Percentiles rank a stretch among this genome's conserved stretches.
phyloP scores from a whole-genome alignment of 2,113 vertebrate species.

The Pituophis catenifer region DNA sequence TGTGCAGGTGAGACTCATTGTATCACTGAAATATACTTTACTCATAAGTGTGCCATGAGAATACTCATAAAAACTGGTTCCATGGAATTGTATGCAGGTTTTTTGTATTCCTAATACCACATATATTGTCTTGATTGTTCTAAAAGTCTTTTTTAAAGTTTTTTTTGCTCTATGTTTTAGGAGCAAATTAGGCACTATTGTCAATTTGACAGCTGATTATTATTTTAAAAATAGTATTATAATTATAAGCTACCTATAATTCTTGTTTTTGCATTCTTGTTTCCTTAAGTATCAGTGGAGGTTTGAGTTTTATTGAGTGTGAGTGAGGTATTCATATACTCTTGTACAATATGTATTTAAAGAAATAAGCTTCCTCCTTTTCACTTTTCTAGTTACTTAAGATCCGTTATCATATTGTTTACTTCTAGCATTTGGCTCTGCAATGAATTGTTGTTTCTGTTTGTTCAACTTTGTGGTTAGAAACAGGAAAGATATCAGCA shows the following conservation, averaged over 20 bases:
- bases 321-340: too few species aligned
- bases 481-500: conserved; percentile 41
- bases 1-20: not conserved
- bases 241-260: not conserved
- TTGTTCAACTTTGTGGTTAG: conserved; percentile 10
- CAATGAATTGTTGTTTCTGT: conserved; percentile 8
- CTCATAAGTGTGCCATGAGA: too few species aligned
- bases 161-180: not conserved
- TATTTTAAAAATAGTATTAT: not conserved
- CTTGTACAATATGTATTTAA: not conserved
- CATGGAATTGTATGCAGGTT: not conserved
- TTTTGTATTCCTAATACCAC: not conserved
- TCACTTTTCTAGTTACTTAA: not conserved
- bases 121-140: not conserved
- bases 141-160: not conserved
- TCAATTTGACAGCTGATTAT: not conserved
- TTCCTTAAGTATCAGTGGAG: not conserved
- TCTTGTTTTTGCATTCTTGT: not conserved
- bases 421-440: not conserved
- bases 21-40: not conserved
- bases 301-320: not conserved
- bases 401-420: not conserved
- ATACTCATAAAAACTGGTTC: too few species aligned
- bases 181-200: too few species aligned
- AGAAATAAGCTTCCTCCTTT: not conserved